Evolutionary conservation across 2,113 vertebrate species (phyloP).

Genomic region (Numida meleagris): DNA sequence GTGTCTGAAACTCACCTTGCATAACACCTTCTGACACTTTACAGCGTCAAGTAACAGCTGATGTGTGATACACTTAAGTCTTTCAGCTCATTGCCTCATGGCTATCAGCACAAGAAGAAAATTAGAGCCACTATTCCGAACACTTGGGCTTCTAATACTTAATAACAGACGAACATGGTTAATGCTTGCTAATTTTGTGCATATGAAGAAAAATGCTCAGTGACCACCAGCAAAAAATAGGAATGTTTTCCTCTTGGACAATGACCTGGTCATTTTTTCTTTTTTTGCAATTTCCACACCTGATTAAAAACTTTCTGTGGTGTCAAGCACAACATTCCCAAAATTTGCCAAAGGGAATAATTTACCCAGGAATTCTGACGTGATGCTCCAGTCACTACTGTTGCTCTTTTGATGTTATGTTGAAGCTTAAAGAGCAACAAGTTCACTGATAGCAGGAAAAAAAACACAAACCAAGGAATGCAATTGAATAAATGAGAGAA

Average conservation of each 20-base stretch:
- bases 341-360: background rate
- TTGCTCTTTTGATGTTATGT: background rate
- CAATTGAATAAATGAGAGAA: background rate
- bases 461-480: background rate
- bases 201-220: background rate
- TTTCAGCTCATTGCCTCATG: background rate
- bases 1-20: background rate
- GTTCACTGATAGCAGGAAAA: background rate
- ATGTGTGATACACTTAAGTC: background rate
- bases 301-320: background rate
- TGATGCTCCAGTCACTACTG: background rate
- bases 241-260: background rate
- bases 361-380: background rate
- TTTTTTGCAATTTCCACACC: background rate
- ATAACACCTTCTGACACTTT: background rate
- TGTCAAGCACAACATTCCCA: background rate
- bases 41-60: background rate
- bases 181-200: background rate
- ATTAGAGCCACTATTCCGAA: background rate
- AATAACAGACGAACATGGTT: background rate
- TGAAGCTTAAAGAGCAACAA: background rate
- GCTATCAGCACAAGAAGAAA: background rate
- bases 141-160: background rate
- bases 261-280: background rate
- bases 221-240: background rate